Conservation (phyloP, 2,888 invertebrate genomes). For the Lasioglossum leucozonium region DNA sequence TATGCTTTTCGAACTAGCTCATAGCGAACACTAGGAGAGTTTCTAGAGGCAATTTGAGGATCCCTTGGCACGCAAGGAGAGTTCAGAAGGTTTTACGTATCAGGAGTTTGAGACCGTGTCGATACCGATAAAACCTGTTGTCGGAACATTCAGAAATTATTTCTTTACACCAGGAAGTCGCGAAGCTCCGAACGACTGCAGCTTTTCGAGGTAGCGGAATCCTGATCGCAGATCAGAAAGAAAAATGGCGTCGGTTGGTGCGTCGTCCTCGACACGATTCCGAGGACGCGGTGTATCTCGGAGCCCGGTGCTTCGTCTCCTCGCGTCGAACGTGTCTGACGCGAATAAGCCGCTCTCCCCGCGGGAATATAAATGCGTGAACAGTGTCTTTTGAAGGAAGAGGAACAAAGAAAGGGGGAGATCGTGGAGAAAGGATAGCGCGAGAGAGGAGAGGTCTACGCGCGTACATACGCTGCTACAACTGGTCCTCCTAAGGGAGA, state of each 20-base stretch:
- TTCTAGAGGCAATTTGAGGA: background rate
- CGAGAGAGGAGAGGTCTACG: constrained; percentile 52
- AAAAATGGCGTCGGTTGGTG: constrained; percentile 6
- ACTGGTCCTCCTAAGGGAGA: constrained; percentile 61
- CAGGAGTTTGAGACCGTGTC: background rate
- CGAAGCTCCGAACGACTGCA: background rate
- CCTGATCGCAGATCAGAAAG: background rate
- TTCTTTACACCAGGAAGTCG: background rate
- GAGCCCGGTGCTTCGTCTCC: constrained; percentile 26
- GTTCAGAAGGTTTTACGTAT: background rate
- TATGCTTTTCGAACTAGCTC: background rate
- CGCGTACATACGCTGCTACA: constrained; percentile 61
- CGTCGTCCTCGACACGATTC: constrained; percentile 25
- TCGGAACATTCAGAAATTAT: background rate
- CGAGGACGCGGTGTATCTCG: constrained; percentile 56
- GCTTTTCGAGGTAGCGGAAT: background rate
- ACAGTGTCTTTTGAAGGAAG: constrained; percentile 69
- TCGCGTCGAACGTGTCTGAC: constrained; percentile 68
- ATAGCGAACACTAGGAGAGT: background rate
- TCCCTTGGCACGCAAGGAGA: background rate
- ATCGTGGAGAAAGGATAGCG: constrained; percentile 43
- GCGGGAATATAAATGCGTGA: constrained; percentile 79
- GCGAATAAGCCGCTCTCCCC: constrained; percentile 74
- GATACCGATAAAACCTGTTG: background rate
- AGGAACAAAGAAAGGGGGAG: background rate